Base-by-base conservation (phyloP, 2,113 vertebrate species). In the Onychostruthus taczanowskii region DNA sequence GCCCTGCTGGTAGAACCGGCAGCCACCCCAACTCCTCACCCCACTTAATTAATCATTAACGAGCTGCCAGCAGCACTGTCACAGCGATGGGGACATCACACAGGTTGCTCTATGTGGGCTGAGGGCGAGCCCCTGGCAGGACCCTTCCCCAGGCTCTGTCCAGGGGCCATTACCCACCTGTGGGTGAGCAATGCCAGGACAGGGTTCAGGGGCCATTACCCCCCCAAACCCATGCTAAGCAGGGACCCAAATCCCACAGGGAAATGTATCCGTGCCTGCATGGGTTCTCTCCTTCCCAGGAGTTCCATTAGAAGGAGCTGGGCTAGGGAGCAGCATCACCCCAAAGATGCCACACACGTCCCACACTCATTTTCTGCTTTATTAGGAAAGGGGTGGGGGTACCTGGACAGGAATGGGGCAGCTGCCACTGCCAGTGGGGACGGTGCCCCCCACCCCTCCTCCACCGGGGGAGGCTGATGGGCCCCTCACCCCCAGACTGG, bases 11-110 rank as follows among this genome's bases (percentile, higher is more conserved):
- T 13, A 30, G 52, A 22, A 37, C 59, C 3, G 2, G 56, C 87
- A 69, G n/a, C 79, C 47, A 12, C 63, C 41, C 30, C 1, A 3
- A 14, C 49, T 43, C 41, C 39, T 75, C 78, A 83, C 24, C n/a
- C 47, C 31, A 3, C 7, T 31, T 63, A 77, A 77, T 90, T 70
- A 90, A 90, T 90, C 56, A 90, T 90, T 90, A 90, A 90, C 49
- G 4, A 90, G 87, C 79, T 49, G 72, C 49, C 55, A 22, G 41
- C 41, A 76, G 70, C n/a, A 5, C 21, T 49, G 41, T 76, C 72
- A 76, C 35, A 22, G 47, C 1, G 0, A 55, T 7, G 41, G 41
- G 61, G 46, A 73, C 55, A 62, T 31, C 21, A 15, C n/a, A 22
- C 30, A 30, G 62, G 41, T 22, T 28, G 87, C n/a, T 53, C 6